These are phyloP conservation scores for Myopa tessellatipennis DNA, from an alignment of 2,888 invertebrate genomes.

Conservation along the genomic window DNA sequence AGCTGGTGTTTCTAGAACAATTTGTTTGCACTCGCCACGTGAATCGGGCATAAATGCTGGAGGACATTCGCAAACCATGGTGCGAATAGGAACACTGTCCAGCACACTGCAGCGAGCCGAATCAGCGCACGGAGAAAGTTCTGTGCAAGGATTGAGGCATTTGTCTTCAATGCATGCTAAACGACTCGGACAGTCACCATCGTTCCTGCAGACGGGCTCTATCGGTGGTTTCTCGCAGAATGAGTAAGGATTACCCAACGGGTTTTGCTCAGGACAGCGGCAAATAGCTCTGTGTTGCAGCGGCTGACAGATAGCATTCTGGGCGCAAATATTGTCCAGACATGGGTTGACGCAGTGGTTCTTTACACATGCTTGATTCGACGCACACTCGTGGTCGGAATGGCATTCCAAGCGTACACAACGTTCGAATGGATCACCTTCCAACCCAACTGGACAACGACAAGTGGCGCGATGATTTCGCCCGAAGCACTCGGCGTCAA, in stretches of 20 bases:
- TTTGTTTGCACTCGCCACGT: conserved; percentile 81
- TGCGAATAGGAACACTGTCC: conserved; percentile 86
- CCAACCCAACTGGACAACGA: conserved; percentile 80
- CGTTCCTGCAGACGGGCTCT: conserved; percentile 79
- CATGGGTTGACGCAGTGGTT: conserved; percentile 86
- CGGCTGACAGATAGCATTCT: conserved; percentile 84
- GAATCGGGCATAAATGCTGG: conserved; percentile 85
- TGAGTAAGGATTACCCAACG: conserved; percentile 83
- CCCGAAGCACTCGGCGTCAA: conserved; percentile 87
- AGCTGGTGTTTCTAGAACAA: conserved; percentile 76
- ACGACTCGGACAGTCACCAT: conserved; percentile 83
- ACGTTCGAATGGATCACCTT: conserved; percentile 83
- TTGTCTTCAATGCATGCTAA: conserved; percentile 82
- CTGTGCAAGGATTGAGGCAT: conserved; percentile 83
- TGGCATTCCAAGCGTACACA: conserved; percentile 85
- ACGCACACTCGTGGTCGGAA: conserved; percentile 82
- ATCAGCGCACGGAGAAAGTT: conserved; percentile 80
- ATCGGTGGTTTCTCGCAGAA: conserved; percentile 74
- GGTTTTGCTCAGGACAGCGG: conserved; percentile 82
- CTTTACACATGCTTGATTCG: conserved; percentile 77
- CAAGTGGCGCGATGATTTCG: conserved; percentile 83
- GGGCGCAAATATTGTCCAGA: conserved; percentile 80
- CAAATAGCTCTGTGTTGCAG: conserved; percentile 85
- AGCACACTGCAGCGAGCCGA: conserved; percentile 84
- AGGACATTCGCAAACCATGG: conserved; percentile 89